Evolutionary conservation across 2,797 vertebrate genomes (phyloP), one percentile per base, ranked within the genome.

Genomic region (Crocodylus rhombifer): DNA sequence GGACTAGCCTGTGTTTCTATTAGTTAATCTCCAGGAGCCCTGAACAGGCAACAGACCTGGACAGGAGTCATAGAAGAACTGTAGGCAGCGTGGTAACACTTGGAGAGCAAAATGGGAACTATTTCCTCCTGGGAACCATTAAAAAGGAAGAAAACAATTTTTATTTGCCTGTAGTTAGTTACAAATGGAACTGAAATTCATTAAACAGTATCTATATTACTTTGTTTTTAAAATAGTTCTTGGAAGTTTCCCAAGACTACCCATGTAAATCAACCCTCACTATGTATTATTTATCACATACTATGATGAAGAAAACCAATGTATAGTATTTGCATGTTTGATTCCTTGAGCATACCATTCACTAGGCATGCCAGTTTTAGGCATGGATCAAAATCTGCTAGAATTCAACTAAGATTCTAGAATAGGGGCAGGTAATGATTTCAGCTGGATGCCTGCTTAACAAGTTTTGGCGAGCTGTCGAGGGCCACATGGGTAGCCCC

Each of bases 21-120:
- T 95, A 88, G 56, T 89, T 96, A 95, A 95, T 93, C 90, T 94
- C 71, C 82, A 92, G 42, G 74, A 55, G 86, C 56, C 84, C 6
- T 23, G 86, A 84, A 78, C 75, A 95, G 80, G 86, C 51, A 97
- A 85, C 20, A 62, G 86, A 84, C 89, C 82, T 79, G 58, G 55
- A 58, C 86, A 89, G 13, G n/a, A 63, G 77, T 95, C 33, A 8
- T 89, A 25, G 58, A 82, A 61, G 78, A 89, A 94, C 93, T 65
- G 51, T 42, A 81, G 86, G 42, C 20, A 78, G 4, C 65, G 36
- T 85, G n/a, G 42, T 51, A 76, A 86, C 36, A 86, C 33, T 60
- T 16, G 14, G 69, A 90, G 88, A 86, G 60, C 85, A 28, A 15
- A 87, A 78, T 89, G 84, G 90, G 78, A 95, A 77, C 30, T 18